Base-by-base conservation (phyloP, 2,113 vertebrate genomes). In the Oryctolagus cuniculus region DNA sequence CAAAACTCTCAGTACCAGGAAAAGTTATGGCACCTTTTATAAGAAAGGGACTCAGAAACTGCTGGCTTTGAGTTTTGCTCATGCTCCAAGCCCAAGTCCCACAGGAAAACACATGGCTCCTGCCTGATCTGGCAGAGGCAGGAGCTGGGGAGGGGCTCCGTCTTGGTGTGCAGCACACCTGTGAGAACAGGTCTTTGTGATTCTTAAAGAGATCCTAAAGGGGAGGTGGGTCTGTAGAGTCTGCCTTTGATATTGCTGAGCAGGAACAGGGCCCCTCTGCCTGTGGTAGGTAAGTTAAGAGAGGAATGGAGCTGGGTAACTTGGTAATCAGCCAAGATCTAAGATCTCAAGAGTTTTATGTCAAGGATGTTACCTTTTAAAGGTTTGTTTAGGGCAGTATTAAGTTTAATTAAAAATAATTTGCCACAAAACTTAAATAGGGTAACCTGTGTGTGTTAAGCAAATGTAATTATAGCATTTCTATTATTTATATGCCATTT, bases 401-500 rank as follows among this genome's bases (percentile, higher is more conserved):
- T 74, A 27, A 85, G 13, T 91, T 94, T 67, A 78, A 36, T 24
- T 94, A 63, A n/a, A 78, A 75, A 63, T 75, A 13, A 64, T 58
- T 88, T 67, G 67, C 29, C 8, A 31, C 27, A 92, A 90, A 72
- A 66, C 21, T 49, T 61, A 73, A 80, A n/a, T 69, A 64, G 5
- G 49, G 53, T 83, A 78, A 63, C 4, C 29, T 83, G 17, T 85
- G 1, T 87, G 85, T 44, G 77, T 82, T 34, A 80, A 84, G 38
- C 17, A 79, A 31, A 55, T 84, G 16, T 58, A 72, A 55, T 81
- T 89, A 15, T 80, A 6, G 38, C 12, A 53, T 80, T 16, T 72
- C 70, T 82, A 63, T 90, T 86, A 55, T 13, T 70, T 13, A 12
- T 9, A 5, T 77, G n/a, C 36, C 38, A 29, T 70, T 85, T 91